Evolutionary conservation across 2,113 vertebrate species (phyloP).

Genomic region (Galeopterus variegatus): DNA sequence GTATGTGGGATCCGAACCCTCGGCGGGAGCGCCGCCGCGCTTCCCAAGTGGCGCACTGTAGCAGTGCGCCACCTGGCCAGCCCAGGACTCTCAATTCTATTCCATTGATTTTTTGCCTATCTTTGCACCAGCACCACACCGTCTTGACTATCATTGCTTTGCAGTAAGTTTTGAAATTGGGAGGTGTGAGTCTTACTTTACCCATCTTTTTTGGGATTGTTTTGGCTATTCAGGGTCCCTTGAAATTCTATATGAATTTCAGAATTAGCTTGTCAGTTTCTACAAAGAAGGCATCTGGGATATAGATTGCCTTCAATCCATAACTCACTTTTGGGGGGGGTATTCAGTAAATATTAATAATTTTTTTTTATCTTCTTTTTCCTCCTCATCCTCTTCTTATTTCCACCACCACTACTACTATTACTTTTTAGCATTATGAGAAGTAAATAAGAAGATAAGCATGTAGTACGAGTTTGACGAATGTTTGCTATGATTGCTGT

Average conservation of each 20-base stretch:
- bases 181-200: not conserved
- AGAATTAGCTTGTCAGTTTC: constrained; percentile 46
- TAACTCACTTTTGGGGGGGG: not conserved
- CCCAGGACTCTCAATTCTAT: constrained; percentile 19
- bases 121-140: not conserved
- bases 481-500: not conserved
- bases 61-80: too few relatives aligned
- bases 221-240: constrained; percentile 12
- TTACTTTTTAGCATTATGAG: not conserved
- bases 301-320: not conserved
- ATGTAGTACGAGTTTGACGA: not conserved
- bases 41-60: too few relatives aligned
- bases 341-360: not conserved
- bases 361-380: not conserved
- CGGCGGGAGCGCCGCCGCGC: too few relatives aligned
- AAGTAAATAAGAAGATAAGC: not conserved
- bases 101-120: not conserved
- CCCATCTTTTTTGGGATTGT: not conserved
- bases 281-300: constrained; percentile 49
- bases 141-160: not conserved
- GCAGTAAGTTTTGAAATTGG: not conserved
- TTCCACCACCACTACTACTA: not conserved
- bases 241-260: constrained; percentile 37
- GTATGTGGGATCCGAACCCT: too few relatives aligned
- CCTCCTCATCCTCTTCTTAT: not conserved